Percentiles rank a stretch among this genome's conserved stretches.
Conservation (phyloP, 2,888 invertebrate species). For the Empis stercorea region DNA sequence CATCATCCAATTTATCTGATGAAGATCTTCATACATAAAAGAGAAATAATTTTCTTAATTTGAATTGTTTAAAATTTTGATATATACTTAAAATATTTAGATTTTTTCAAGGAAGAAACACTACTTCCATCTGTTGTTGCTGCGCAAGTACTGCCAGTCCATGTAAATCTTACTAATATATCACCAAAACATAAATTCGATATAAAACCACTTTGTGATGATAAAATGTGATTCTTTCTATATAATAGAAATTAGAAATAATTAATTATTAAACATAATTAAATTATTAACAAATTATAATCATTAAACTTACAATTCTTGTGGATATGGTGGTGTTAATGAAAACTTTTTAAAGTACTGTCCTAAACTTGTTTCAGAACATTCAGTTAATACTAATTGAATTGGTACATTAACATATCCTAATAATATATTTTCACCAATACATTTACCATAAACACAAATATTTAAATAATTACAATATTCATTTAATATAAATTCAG, state of each 20-base stretch:
- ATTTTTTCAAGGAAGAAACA: too few relatives aligned
- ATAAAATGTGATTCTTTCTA: slow-evolving; percentile 54
- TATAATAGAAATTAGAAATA: slow-evolving; percentile 9
- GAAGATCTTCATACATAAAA: slow-evolving; percentile 12
- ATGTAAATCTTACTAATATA: slow-evolving; percentile 69
- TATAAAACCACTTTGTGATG: slow-evolving; percentile 77
- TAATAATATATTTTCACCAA: slow-evolving; percentile 48
- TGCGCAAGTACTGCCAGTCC: slow-evolving; percentile 41
- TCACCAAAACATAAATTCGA: slow-evolving; percentile 86
- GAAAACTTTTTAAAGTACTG: slow-evolving; percentile 69
- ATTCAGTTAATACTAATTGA: slow-evolving; percentile 62
- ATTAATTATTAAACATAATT: background rate
- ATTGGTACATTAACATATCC: slow-evolving; percentile 76
- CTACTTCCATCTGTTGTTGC: slow-evolving; percentile 22
- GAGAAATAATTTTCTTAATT: background rate
- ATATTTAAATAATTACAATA: slow-evolving; percentile 70
- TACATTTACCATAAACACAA: slow-evolving; percentile 64
- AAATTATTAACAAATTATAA: background rate
- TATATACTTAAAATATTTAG: slow-evolving; percentile 8
- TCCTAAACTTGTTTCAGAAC: slow-evolving; percentile 71
- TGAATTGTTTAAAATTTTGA: background rate
- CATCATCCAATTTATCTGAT: slow-evolving; percentile 21
- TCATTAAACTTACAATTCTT: slow-evolving; percentile 47
- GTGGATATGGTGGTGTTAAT: slow-evolving; percentile 66
- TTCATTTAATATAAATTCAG: slow-evolving; percentile 61